phyloP scores from a whole-genome alignment of 1,140 invertebrate genomes.

The Diprion similis region DNA sequence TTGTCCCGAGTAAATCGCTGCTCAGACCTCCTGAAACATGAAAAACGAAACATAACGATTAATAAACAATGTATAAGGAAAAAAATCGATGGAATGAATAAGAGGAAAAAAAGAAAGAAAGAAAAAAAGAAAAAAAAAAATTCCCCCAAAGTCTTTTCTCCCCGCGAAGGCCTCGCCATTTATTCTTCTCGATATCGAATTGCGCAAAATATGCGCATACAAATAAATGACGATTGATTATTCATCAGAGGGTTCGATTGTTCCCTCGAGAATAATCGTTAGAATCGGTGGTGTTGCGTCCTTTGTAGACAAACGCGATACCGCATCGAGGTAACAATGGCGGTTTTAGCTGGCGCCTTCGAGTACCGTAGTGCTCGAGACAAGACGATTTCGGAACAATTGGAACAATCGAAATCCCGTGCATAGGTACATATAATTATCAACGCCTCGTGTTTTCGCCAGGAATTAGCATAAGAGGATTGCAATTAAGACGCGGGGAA shows the following conservation, averaged over 20 bases:
- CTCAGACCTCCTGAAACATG: neutral
- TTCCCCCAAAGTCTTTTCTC: neutral
- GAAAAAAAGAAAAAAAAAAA: neutral
- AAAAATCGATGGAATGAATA: neutral
- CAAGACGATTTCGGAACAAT: neutral
- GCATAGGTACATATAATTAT: too few relatives aligned
- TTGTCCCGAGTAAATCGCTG: neutral
- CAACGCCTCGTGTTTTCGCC: neutral
- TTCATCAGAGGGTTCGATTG: too few relatives aligned
- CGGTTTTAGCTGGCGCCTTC: neutral
- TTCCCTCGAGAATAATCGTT: too few relatives aligned
- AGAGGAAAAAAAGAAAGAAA: neutral
- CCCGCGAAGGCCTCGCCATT: too few relatives aligned
- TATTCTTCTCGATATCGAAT: neutral
- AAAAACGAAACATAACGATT: neutral
- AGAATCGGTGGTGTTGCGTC: too few relatives aligned
- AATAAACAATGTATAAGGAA: neutral
- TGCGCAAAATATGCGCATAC: neutral
- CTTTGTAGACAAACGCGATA: too few relatives aligned
- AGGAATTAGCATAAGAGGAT: neutral
- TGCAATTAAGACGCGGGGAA: neutral
- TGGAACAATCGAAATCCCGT: neutral
- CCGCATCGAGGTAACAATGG: too few relatives aligned
- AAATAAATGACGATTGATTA: neutral
- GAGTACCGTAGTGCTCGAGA: neutral